These are phyloP conservation scores for Calliphora vomitoria DNA, from an alignment of 2,888 invertebrate species.

Conservation along the genomic window DNA sequence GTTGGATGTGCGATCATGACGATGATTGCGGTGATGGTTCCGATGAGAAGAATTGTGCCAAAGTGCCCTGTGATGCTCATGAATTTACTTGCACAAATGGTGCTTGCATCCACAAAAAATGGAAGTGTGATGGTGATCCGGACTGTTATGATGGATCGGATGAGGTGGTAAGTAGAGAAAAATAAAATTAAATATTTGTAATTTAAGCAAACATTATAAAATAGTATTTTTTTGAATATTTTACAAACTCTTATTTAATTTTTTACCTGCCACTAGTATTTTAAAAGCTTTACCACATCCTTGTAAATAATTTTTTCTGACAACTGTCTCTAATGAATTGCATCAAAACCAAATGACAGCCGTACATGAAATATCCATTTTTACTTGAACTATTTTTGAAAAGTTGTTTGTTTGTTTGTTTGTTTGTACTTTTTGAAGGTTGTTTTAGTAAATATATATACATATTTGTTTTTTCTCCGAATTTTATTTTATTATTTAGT, in stretches of 20 bases:
- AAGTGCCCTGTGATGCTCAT: constrained; percentile 88
- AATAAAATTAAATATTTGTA: background rate
- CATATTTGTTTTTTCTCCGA: background rate
- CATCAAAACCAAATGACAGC: background rate
- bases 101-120: constrained; percentile 91
- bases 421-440: background rate
- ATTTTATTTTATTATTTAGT: background rate
- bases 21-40: constrained; percentile 94
- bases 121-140: constrained; percentile 94
- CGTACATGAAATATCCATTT: constrained; percentile 50
- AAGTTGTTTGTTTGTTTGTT: background rate
- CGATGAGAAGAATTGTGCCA: constrained; percentile 92
- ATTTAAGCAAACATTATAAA: background rate
- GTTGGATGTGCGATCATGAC: constrained; percentile 95
- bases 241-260: background rate
- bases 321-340: constrained; percentile 2
- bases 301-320: background rate
- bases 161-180: constrained; percentile 87
- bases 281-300: background rate
- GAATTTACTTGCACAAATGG: constrained; percentile 91
- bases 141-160: constrained; percentile 94
- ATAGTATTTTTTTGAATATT: too few relatives aligned
- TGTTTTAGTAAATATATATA: background rate
- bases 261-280: too few relatives aligned
- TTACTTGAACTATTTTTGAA: background rate